Conservation (phyloP, 2,888 invertebrate genomes). For the Cephus rjabovi region DNA sequence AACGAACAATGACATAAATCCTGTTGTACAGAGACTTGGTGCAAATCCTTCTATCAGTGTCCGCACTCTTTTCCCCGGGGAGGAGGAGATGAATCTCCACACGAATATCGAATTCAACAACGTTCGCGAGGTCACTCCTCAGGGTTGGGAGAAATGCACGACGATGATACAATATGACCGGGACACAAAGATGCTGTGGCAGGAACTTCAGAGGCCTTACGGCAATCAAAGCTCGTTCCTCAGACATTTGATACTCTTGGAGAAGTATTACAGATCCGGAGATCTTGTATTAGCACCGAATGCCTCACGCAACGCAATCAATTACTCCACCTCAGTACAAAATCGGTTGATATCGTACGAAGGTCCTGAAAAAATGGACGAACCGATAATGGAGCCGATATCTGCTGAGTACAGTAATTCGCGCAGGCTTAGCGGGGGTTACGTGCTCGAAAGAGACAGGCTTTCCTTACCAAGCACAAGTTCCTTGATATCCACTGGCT, state of each 20-base stretch:
- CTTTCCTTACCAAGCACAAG: conserved; percentile 23
- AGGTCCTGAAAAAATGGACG: conserved; percentile 63
- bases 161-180: conserved; percentile 84
- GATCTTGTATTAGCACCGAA: conserved; percentile 80
- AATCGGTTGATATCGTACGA: conserved; percentile 84
- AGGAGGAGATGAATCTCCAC: conserved; percentile 83
- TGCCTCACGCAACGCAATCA: conserved; percentile 80
- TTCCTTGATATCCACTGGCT: conserved; percentile 8
- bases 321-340: conserved; percentile 84
- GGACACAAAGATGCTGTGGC: conserved; percentile 85
- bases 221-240: conserved; percentile 89
- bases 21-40: conserved; percentile 77
- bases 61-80: conserved; percentile 83
- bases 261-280: conserved; percentile 86
- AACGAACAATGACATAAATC: conserved; percentile 70
- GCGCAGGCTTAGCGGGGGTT: conserved; percentile 59
- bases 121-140: conserved; percentile 79
- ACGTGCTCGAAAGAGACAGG: conserved; percentile 53
- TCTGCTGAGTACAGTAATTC: conserved; percentile 52
- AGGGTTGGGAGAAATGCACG: conserved; percentile 87
- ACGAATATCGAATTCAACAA: conserved; percentile 82
- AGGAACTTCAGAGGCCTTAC: conserved; percentile 85
- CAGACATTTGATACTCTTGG: conserved; percentile 82
- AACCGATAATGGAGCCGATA: conserved; percentile 57
- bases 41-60: conserved; percentile 87